These are phyloP conservation scores for Drosophila tsacasi DNA, from an alignment of 1,140 invertebrate genomes.

Conservation along the genomic window DNA sequence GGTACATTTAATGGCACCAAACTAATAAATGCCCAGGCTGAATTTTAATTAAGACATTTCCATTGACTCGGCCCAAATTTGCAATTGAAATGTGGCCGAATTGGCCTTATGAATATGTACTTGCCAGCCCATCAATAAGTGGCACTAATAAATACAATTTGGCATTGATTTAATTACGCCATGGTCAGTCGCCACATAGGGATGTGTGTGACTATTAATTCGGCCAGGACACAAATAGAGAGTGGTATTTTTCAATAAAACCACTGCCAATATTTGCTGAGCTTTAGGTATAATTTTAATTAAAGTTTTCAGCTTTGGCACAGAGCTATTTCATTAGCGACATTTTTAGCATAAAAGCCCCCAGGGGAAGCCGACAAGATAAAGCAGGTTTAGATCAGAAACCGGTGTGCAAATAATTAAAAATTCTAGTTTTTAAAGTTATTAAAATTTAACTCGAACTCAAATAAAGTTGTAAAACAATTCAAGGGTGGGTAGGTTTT, in stretches of 20 bases:
- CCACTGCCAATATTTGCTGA: not conserved
- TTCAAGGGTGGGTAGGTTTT: not conserved
- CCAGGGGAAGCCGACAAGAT: conserved; percentile 1
- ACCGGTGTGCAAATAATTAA: not conserved
- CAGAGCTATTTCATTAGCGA: conserved; percentile 57
- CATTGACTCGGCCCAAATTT: conserved; percentile 18
- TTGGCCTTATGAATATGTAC: conserved; percentile 15
- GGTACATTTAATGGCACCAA: conserved; percentile 47
- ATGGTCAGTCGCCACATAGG: conserved; percentile 2
- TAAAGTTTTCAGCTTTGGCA: conserved; percentile 38
- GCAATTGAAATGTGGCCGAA: conserved; percentile 41
- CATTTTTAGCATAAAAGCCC: conserved; percentile 22
- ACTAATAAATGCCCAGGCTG: conserved; percentile 39
- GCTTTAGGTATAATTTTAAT: conserved; percentile 44
- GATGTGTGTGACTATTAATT: conserved; percentile 23
- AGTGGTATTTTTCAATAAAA: conserved; percentile 41
- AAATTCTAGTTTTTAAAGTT: rapidly evolving
- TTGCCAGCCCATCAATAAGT: conserved; percentile 14
- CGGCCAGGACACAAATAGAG: not conserved
- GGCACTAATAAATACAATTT: conserved; percentile 30
- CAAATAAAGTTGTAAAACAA: not conserved
- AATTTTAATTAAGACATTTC: conserved; percentile 60
- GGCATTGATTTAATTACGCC: conserved; percentile 31
- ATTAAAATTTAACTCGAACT: not conserved
- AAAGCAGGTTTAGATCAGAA: not conserved